Evolutionary conservation across 2,888 invertebrate species (phyloP).

Genomic region (Ophion slaviceki): DNA sequence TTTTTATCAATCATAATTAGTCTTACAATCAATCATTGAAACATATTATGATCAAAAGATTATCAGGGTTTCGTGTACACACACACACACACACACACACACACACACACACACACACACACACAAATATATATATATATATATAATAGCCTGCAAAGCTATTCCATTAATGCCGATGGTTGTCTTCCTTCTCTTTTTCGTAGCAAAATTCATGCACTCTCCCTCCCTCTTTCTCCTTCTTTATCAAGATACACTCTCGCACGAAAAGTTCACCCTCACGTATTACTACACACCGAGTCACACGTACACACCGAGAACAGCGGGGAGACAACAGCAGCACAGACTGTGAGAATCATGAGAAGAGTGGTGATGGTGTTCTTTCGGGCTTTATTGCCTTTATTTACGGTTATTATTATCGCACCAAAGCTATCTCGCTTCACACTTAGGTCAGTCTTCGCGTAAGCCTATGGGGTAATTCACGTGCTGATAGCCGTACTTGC

Average conservation of each 20-base stretch:
- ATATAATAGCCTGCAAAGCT: conserved; percentile 21
- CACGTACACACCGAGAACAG: not conserved
- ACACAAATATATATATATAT: not conserved
- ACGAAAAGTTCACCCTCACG: conserved; percentile 50
- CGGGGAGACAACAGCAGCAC: conserved; percentile 6
- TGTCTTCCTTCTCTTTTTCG: conserved; percentile 16
- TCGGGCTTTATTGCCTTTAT: conserved; percentile 74
- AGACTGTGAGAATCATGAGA: conserved; percentile 33
- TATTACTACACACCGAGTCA: conserved; percentile 30
- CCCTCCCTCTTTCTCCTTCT: conserved; percentile 6
- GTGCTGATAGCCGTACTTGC: not conserved
- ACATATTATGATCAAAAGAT: conserved; percentile 3
- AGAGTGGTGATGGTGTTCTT: conserved; percentile 45
- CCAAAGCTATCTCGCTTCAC: conserved; percentile 63
- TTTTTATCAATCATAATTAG: not conserved
- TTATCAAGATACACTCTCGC: conserved; percentile 55
- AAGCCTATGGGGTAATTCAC: conserved; percentile 12
- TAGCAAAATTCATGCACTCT: conserved; percentile 46
- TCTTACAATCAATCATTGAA: not conserved
- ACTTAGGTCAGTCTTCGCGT: conserved; percentile 49
- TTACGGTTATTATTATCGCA: conserved; percentile 77
- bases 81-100: too few relatives aligned
- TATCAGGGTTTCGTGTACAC: conserved; percentile 7
- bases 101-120: too few relatives aligned
- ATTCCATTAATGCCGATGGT: conserved; percentile 33